Conservation (phyloP, 2,888 invertebrate species). For the Cacoxenus indagator region DNA sequence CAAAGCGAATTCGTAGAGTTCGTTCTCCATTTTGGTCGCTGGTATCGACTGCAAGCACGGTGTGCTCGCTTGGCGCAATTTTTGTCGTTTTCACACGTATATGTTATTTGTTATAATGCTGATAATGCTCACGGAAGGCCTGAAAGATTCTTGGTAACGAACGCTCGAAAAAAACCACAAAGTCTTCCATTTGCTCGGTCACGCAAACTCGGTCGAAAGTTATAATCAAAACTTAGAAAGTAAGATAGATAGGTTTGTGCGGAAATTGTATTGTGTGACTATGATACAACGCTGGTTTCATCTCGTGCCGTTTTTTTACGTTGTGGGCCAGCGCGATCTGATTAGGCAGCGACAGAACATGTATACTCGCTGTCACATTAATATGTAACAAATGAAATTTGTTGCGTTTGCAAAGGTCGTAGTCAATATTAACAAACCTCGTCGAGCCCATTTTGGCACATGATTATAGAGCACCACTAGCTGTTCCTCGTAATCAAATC, state of each 20-base stretch:
- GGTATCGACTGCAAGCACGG: constrained; percentile 86
- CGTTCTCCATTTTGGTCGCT: constrained; percentile 92
- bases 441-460: constrained; percentile 97
- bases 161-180: constrained; percentile 89
- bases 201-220: constrained; percentile 96
- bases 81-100: constrained; percentile 94
- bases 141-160: constrained; percentile 79
- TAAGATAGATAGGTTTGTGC: constrained; percentile 95
- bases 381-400: constrained; percentile 91
- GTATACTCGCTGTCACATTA: constrained; percentile 95
- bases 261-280: constrained; percentile 93
- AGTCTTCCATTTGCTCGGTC: constrained; percentile 94
- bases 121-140: constrained; percentile 84
- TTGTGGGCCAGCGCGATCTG: constrained; percentile 92
- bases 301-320: constrained; percentile 87
- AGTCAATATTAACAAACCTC: constrained; percentile 91
- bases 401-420: constrained; percentile 83
- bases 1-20: constrained; percentile 92
- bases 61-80: constrained; percentile 83
- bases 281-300: constrained; percentile 96
- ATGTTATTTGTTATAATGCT: constrained; percentile 93
- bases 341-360: constrained; percentile 93
- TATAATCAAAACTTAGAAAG: constrained; percentile 96
- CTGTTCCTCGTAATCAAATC: constrained; percentile 74
- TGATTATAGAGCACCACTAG: constrained; percentile 92